phyloP scores from a whole-genome alignment of 2,113 vertebrate species.

The Rhodinocichla rosea region DNA sequence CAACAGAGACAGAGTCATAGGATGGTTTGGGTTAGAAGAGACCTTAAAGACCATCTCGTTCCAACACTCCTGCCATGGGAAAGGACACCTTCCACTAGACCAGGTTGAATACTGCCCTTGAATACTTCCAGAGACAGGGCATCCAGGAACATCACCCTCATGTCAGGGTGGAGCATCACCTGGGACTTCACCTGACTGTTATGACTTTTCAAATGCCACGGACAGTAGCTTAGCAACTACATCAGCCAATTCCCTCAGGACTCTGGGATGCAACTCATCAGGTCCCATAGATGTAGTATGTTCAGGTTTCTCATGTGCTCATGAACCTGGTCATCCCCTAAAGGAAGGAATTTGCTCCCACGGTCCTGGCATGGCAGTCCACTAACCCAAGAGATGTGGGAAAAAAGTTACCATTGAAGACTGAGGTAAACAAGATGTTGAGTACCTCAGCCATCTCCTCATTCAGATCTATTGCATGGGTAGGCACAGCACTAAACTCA shows the following conservation, averaged over 20 bases:
- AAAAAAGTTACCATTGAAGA: background rate
- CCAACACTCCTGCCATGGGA: background rate
- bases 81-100: background rate
- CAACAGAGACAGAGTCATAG: background rate
- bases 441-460: background rate
- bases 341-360: background rate
- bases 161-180: background rate
- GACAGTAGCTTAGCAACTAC: background rate
- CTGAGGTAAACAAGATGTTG: background rate
- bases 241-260: background rate
- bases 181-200: background rate
- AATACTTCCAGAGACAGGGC: background rate
- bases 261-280: background rate
- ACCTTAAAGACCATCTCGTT: background rate
- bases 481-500: background rate
- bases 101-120: background rate
- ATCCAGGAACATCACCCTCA: background rate
- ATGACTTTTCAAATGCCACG: background rate
- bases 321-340: background rate
- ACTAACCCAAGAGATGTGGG: background rate
- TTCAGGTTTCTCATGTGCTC: background rate
- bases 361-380: background rate
- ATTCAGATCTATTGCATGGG: background rate
- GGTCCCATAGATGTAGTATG: background rate
- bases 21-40: background rate